Base-by-base conservation (phyloP, 2,797 vertebrate genomes). In the Pseudochirops corinnae region DNA sequence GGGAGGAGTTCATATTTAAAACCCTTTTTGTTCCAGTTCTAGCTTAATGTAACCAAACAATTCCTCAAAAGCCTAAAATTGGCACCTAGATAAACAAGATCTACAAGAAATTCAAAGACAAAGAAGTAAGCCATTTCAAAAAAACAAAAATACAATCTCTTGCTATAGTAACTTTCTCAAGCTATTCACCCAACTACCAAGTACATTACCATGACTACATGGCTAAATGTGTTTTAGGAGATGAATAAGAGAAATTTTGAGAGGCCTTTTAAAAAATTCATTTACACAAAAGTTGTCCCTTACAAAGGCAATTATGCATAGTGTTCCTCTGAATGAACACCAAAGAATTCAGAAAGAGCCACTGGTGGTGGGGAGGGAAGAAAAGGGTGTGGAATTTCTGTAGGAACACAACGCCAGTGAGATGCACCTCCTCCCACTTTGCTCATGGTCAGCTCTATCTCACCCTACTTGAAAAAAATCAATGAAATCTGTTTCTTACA, bases 31-130 rank as follows among this genome's bases (percentile, higher is more conserved):
- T 50, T 74, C 90, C 3, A 92, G 11, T 21, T 91, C 56, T 91
- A 92, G 9, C 53, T 9, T n/a, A 93, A 67, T 56, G 26, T 60
- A 58, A 3, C 53, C 82, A 90, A 94, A 18, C 91, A 91, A 2
- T 56, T 29, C 18, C 55, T 67, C 57, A 94, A 56, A 9, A 95
- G 5, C 7, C 52, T 26, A 96, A 96, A 92, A 93, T 55, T 91
- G 31, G 52, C n/a, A 91, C 31, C 50, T 96, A 9, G 91, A 94
- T 96, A 67, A 96, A 94, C 62, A 92, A 60, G 14, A 93, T 67
- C 46, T 39, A 95, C 55, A 93, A 62, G 53, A 13, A 74, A 39
- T 95, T 53, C 53, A 82, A 0, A 87, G 56, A 7, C 60, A 94
- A 93, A 21, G 58, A 95, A 90, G 95, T 90, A 7, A 91, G 18